phyloP scores from a whole-genome alignment of 2,113 vertebrate genomes.

The Benitochromis conjunctus region DNA sequence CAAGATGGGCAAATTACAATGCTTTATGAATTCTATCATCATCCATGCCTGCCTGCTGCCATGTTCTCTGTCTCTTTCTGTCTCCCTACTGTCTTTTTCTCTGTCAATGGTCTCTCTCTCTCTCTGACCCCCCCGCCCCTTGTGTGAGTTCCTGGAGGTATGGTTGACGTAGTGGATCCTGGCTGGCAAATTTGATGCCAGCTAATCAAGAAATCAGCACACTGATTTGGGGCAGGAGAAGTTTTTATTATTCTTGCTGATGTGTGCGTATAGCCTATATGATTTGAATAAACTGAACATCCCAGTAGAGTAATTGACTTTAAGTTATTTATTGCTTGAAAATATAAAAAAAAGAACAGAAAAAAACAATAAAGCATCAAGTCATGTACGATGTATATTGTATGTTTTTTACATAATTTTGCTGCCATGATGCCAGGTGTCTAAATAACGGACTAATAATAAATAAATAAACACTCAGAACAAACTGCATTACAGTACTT shows the following conservation, averaged over 20 bases:
- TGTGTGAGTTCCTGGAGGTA: neutral
- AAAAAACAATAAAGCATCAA: neutral
- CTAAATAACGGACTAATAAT: neutral
- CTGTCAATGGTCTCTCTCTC: too few relatives aligned
- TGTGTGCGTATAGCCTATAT: neutral
- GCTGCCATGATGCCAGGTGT: neutral
- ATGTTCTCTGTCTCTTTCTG: neutral
- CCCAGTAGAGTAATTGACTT: too few relatives aligned
- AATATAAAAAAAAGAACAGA: neutral
- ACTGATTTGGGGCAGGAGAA: neutral
- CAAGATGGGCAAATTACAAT: too few relatives aligned
- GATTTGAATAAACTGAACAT: neutral
- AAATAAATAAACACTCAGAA: neutral
- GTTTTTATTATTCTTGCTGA: neutral
- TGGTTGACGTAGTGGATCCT: neutral
- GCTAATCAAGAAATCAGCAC: neutral
- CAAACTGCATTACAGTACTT: neutral
- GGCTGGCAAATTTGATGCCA: neutral
- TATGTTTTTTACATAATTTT: neutral
- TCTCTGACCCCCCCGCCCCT: neutral
- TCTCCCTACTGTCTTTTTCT: too few relatives aligned
- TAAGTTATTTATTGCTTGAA: neutral
- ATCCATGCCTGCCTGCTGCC: too few relatives aligned
- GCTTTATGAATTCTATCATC: too few relatives aligned
- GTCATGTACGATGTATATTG: neutral